Percentiles rank a stretch among this genome's conserved stretches.
Evolutionary conservation across 2,797 vertebrate species (phyloP).

Genomic region (Gadopsis marmoratus): DNA sequence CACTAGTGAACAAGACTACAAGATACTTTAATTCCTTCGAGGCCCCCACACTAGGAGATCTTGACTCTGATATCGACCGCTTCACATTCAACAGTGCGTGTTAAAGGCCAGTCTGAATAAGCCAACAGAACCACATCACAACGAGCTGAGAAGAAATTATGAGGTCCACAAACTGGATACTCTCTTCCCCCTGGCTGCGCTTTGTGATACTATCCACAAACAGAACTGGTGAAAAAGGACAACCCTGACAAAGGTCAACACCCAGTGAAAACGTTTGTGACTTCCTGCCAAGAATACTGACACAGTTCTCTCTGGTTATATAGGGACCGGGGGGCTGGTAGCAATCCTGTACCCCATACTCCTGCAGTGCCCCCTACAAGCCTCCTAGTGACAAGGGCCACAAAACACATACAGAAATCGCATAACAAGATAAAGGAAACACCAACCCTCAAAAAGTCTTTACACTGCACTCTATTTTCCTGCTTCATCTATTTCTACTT

Average conservation of each 20-base stretch:
- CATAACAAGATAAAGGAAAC: background rate
- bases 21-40: background rate
- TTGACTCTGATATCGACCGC: background rate
- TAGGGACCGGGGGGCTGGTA: background rate
- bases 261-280: background rate
- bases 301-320: background rate
- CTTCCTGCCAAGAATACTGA: background rate
- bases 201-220: background rate
- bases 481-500: background rate
- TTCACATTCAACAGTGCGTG: background rate
- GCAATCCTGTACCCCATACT: background rate
- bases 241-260: background rate
- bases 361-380: background rate
- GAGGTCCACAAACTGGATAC: background rate
- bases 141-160: background rate
- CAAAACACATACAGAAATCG: background rate
- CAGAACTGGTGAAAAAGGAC: background rate
- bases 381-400: background rate
- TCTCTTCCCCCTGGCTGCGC: background rate
- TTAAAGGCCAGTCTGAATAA: background rate
- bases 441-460: background rate
- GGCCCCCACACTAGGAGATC: background rate
- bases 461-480: background rate
- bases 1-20: background rate
- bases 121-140: slow-evolving; percentile 15